Evolutionary conservation across 2,113 vertebrate genomes (phyloP).

Genomic region (Raja brachyura): DNA sequence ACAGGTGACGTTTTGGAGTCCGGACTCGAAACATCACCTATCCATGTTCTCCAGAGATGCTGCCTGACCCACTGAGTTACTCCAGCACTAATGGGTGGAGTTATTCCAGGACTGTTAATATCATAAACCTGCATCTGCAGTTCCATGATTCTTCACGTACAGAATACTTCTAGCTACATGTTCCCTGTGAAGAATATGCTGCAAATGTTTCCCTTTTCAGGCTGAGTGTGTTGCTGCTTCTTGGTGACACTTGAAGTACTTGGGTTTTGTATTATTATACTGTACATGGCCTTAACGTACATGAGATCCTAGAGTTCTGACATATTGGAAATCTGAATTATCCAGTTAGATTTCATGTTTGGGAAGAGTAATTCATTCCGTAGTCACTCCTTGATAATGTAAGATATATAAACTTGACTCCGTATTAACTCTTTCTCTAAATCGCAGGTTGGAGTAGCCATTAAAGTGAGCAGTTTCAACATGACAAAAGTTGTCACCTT

Average conservation of each 20-base stretch:
- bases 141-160: too few relatives aligned
- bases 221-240: neutral
- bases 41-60: too few relatives aligned
- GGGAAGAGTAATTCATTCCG: neutral
- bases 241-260: neutral
- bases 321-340: too few relatives aligned
- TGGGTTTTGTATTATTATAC: too few relatives aligned
- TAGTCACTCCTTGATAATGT: neutral
- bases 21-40: too few relatives aligned
- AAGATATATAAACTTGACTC: neutral
- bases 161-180: neutral
- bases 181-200: neutral
- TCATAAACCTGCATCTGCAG: too few relatives aligned
- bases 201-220: neutral
- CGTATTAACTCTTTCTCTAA: constrained; percentile 28
- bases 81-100: too few relatives aligned
- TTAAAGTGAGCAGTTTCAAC: constrained; percentile 93
- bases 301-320: too few relatives aligned
- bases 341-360: neutral
- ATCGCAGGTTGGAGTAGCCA: constrained; percentile 81
- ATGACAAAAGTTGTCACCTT: constrained; percentile 83
- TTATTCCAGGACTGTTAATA: too few relatives aligned
- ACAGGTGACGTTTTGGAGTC: too few relatives aligned
- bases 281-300: too few relatives aligned
- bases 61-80: too few relatives aligned